Percentiles rank a stretch among this genome's conserved stretches.
Evolutionary conservation across 2,888 invertebrate genomes (phyloP).

Genomic region (Protodeltote pygarga): DNA sequence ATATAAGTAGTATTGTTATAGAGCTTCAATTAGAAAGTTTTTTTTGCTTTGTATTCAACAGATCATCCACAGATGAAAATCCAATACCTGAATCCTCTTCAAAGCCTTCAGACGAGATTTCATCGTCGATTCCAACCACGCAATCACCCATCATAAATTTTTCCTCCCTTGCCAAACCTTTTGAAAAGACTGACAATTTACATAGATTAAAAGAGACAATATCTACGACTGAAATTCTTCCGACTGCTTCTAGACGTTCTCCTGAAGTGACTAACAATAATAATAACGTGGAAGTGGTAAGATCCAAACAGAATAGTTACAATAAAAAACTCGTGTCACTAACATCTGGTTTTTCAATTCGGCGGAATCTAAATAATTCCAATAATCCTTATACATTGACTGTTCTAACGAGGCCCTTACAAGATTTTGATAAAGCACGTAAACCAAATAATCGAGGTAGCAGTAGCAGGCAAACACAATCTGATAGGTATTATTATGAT

Average conservation of each 20-base stretch:
- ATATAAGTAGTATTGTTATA: slow-evolving; percentile 57
- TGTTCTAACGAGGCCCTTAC: slow-evolving; percentile 73
- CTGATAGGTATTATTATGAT: slow-evolving; percentile 62
- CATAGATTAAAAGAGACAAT: slow-evolving; percentile 71
- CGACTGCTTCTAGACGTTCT: slow-evolving; percentile 60
- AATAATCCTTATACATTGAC: slow-evolving; percentile 81
- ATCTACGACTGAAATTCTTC: slow-evolving; percentile 68
- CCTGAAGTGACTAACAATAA: slow-evolving; percentile 71
- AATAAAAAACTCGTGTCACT: slow-evolving; percentile 76
- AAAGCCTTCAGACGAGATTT: slow-evolving; percentile 74
- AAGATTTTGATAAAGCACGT: slow-evolving; percentile 59
- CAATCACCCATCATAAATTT: slow-evolving; percentile 70
- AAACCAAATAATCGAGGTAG: slow-evolving; percentile 28
- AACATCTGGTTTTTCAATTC: slow-evolving; percentile 83
- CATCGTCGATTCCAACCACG: slow-evolving; percentile 63
- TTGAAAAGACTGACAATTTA: slow-evolving; percentile 80
- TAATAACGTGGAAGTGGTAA: slow-evolving; percentile 65
- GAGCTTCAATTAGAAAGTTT: slow-evolving; percentile 80
- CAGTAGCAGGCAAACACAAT: slow-evolving; percentile 48
- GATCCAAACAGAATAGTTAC: slow-evolving; percentile 57
- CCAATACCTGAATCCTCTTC: slow-evolving; percentile 74
- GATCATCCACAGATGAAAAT: slow-evolving; percentile 86
- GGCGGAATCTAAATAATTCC: slow-evolving; percentile 74
- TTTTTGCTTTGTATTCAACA: slow-evolving; percentile 87
- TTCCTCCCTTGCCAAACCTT: slow-evolving; percentile 82